These are phyloP conservation scores for Myotis yumanensis DNA, from an alignment of 2,113 vertebrate species.

Conservation along the genomic window DNA sequence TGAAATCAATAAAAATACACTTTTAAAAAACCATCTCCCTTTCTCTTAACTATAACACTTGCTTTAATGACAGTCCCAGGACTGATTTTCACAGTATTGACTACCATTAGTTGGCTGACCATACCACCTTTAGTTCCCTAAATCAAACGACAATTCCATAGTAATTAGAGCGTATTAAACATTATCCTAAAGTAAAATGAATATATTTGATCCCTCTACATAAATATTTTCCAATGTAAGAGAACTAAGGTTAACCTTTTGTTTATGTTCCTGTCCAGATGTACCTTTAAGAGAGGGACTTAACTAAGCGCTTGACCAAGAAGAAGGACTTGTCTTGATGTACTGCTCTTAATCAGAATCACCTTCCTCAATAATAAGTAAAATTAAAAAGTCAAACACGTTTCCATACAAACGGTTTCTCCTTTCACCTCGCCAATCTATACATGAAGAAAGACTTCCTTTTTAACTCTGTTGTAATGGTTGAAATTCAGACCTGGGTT, in stretches of 20 bases:
- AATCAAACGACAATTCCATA: background rate
- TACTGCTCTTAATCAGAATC: background rate
- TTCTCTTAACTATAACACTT: background rate
- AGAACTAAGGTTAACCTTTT: background rate
- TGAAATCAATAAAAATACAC: no score
- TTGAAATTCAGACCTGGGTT: constrained; percentile 66
- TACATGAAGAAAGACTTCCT: constrained; percentile 25
- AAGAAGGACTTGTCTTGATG: background rate
- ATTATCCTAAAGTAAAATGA: background rate
- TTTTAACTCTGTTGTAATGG: constrained; percentile 43
- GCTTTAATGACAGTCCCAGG: background rate
- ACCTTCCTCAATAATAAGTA: background rate
- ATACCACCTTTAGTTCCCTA: background rate
- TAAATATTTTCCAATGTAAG: background rate
- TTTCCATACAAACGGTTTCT: background rate
- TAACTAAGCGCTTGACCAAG: background rate
- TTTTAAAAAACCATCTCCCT: background rate
- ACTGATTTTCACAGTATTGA: background rate
- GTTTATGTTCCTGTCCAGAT: background rate
- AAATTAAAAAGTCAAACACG: background rate
- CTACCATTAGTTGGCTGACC: background rate
- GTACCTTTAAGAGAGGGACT: background rate
- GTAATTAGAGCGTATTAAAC: background rate
- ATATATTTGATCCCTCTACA: background rate
- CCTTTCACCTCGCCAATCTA: constrained; percentile 27